phyloP scores from a whole-genome alignment of 2,113 vertebrate species.

The Tragulus kanchil region DNA sequence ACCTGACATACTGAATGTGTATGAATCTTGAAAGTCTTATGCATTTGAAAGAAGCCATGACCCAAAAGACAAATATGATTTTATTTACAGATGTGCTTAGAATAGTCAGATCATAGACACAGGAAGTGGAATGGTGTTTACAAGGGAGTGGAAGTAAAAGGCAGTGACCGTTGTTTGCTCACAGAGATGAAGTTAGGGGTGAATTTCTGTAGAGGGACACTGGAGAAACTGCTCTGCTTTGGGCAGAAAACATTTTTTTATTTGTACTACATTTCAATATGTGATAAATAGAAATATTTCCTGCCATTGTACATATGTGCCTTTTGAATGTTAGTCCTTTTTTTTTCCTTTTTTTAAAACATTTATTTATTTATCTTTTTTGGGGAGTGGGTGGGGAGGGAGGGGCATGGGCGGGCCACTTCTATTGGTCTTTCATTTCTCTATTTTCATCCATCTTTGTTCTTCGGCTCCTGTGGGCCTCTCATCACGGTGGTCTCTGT shows the following conservation, averaged over 20 bases:
- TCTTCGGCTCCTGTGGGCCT: too few relatives aligned
- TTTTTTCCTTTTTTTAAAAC: too few relatives aligned
- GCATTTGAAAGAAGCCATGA: not conserved
- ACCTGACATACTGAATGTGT: not conserved
- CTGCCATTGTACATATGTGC: not conserved
- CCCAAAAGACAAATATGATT: not conserved
- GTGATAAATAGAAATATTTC: not conserved
- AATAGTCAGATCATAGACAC: not conserved
- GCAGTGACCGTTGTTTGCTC: not conserved
- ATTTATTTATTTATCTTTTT: too few relatives aligned
- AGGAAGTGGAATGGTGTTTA: not conserved
- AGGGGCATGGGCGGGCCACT: too few relatives aligned
- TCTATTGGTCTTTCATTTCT: too few relatives aligned
- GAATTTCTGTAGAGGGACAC: not conserved
- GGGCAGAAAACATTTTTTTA: not conserved
- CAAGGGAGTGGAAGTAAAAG: not conserved
- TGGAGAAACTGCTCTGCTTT: not conserved
- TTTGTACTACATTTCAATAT: not conserved
- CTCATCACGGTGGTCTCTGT: too few relatives aligned
- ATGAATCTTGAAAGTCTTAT: not conserved
- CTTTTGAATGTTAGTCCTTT: not conserved
- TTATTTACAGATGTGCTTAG: not conserved
- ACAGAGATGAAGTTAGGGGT: not conserved
- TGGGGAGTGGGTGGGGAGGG: too few relatives aligned
- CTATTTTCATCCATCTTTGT: too few relatives aligned